Conservation (phyloP, 1,140 invertebrate species). For the Nasonia vitripennis region DNA sequence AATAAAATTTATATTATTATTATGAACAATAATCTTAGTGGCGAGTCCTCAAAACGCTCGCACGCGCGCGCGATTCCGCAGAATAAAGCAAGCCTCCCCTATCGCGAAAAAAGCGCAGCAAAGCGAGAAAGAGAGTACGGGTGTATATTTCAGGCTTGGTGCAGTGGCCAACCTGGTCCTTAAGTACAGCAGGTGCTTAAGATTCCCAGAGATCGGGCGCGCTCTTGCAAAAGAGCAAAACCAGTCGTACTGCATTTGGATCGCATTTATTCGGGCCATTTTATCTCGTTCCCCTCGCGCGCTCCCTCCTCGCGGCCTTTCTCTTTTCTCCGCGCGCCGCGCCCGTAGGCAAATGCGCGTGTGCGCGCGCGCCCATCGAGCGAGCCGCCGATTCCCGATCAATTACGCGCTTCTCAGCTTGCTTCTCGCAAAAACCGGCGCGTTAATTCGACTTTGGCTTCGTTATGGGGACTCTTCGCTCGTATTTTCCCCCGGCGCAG, state of each 20-base stretch:
- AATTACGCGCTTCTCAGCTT: constrained; percentile 23
- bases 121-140: background rate
- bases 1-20: constrained; percentile 6
- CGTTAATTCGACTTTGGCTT: background rate
- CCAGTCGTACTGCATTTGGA: constrained; percentile 65
- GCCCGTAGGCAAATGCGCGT: constrained; percentile 37
- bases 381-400: constrained; percentile 41
- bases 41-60: background rate
- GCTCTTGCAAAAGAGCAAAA: constrained; percentile 52
- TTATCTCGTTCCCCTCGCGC: constrained; percentile 50
- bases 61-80: no score
- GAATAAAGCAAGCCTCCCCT: no score
- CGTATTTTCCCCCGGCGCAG: background rate
- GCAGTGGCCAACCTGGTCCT: background rate
- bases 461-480: background rate
- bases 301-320: background rate
- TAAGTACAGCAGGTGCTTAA: constrained; percentile 66
- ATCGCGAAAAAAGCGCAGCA: no score
- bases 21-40: background rate
- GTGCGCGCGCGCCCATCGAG: constrained; percentile 33
- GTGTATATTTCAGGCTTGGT: no score
- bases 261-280: constrained; percentile 54
- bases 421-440: background rate
- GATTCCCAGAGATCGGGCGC: constrained; percentile 54
- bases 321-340: background rate